Percentiles rank a stretch among this genome's conserved stretches.
Evolutionary conservation across 2,797 vertebrate genomes (phyloP).

Genomic region (Centroberyx gerrardi): DNA sequence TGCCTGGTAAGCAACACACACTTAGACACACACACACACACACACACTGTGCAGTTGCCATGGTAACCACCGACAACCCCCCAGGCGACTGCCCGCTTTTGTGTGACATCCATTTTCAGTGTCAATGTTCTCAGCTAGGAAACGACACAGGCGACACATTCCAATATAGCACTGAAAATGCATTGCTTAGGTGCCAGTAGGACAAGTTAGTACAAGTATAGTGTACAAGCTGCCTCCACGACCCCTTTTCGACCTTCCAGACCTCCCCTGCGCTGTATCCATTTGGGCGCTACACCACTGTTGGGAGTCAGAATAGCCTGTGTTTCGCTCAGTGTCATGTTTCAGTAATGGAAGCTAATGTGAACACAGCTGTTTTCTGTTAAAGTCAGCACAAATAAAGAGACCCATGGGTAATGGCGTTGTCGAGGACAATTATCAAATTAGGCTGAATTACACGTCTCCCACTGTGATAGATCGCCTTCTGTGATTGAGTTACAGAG

Average conservation of each 20-base stretch:
- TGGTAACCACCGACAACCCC: conserved; percentile 64
- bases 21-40: conserved; percentile 18
- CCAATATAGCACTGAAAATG: conserved; percentile 45
- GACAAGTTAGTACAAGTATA: conserved; percentile 45
- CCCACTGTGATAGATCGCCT: conserved; percentile 70
- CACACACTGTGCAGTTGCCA: conserved; percentile 64
- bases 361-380: conserved; percentile 79
- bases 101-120: conserved; percentile 81
- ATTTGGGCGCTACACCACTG: conserved; percentile 30
- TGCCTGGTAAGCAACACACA: conserved; percentile 83
- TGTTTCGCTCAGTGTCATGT: conserved; percentile 57
- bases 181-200: conserved; percentile 41
- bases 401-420: conserved; percentile 74
- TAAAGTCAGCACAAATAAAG: conserved; percentile 79
- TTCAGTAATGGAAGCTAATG: conserved; percentile 74
- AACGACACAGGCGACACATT: conserved; percentile 56
- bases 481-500: conserved; percentile 75
- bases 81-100: conserved; percentile 68
- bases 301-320: conserved; percentile 28
- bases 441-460: conserved; percentile 78
- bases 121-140: conserved; percentile 67
- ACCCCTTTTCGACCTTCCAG: conserved; percentile 26
- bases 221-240: conserved; percentile 39
- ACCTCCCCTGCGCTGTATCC: conserved; percentile 45
- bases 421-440: conserved; percentile 82